phyloP scores from a whole-genome alignment of 2,888 invertebrate genomes.

The Periphyllus acericola region DNA sequence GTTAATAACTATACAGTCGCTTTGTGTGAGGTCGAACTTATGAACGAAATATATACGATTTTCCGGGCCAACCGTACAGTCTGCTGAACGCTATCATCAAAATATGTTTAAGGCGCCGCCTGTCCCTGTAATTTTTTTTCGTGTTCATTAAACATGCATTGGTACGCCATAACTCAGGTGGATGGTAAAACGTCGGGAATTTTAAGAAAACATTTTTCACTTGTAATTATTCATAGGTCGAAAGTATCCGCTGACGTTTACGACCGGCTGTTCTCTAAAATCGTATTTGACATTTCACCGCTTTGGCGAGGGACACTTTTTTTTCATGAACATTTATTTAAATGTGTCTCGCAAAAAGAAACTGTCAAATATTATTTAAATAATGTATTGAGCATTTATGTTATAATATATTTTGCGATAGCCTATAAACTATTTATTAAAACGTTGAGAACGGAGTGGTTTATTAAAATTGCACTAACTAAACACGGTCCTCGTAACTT shows the following conservation, averaged over 20 bases:
- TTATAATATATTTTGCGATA: neutral
- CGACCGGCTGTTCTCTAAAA: neutral
- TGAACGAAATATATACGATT: too few species aligned
- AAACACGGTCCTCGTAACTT: neutral
- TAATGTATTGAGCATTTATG: too few species aligned
- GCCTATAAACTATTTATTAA: neutral
- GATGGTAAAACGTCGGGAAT: neutral
- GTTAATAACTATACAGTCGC: too few species aligned
- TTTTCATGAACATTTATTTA: neutral
- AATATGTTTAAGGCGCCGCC: too few species aligned
- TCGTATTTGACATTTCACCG: neutral
- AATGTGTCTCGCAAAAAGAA: too few species aligned
- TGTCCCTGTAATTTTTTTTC: too few species aligned
- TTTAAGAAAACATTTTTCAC: neutral
- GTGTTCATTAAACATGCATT: too few species aligned
- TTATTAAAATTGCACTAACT: neutral
- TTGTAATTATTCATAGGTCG: neutral
- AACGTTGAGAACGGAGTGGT: neutral
- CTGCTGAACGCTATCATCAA: too few species aligned
- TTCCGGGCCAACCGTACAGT: too few species aligned
- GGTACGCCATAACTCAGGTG: too few species aligned
- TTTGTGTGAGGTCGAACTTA: too few species aligned
- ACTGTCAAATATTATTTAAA: too few species aligned
- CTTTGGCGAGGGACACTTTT: neutral
- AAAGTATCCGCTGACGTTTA: neutral